A percentile compares a stretch with the other conserved stretches of the same genome.
Evolutionary conservation across 2,113 vertebrate genomes (phyloP).

Genomic region (Entomyzon cyanotis): DNA sequence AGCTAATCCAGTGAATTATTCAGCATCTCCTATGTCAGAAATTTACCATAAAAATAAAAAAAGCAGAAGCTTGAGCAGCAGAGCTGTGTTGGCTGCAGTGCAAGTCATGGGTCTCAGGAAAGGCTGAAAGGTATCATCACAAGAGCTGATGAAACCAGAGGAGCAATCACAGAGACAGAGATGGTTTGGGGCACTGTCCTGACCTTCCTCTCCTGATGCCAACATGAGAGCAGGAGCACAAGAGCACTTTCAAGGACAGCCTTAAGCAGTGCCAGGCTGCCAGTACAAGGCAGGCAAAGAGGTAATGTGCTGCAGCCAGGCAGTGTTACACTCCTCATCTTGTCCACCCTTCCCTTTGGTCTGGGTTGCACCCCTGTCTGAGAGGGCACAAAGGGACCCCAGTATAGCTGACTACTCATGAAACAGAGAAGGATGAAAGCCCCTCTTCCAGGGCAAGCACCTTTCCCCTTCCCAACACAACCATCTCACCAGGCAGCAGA

Average conservation of each 20-base stretch:
- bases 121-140: not conserved
- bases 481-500: not conserved
- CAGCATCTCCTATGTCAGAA: not conserved
- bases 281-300: not conserved
- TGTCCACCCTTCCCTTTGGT: not conserved
- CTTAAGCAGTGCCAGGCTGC: not conserved
- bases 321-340: not conserved
- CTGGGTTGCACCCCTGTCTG: not conserved
- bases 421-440: not conserved
- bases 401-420: not conserved
- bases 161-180: not conserved
- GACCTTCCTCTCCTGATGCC: not conserved
- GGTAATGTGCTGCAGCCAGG: not conserved
- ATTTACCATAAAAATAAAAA: not conserved
- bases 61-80: not conserved
- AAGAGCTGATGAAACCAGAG: not conserved
- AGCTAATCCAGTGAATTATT: not conserved
- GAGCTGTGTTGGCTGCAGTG: not conserved
- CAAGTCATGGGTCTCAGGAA: not conserved
- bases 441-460: not conserved
- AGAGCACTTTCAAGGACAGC: not conserved
- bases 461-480: not conserved
- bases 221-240: not conserved
- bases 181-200: not conserved
- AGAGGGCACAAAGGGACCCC: not conserved